A percentile compares a stretch with the other conserved stretches of the same genome.
phyloP scores from a whole-genome alignment of 2,113 vertebrate species.

The Neotragus pygmaeus region DNA sequence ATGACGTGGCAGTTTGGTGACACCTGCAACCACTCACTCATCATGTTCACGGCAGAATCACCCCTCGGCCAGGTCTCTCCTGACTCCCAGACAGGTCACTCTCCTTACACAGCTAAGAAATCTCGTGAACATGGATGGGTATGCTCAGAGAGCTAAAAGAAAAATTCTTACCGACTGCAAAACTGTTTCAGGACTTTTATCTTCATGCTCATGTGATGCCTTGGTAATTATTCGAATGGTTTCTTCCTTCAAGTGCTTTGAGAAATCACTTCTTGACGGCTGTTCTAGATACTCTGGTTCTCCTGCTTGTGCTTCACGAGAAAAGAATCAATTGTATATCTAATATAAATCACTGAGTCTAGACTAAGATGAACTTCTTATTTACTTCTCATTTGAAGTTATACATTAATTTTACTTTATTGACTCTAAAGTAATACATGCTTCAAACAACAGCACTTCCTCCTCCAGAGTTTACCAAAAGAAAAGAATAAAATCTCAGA shows the following conservation, averaged over 20 bases:
- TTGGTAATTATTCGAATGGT: slow-evolving; percentile 91
- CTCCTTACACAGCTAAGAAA: neutral
- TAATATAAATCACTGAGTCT: slow-evolving; percentile 27
- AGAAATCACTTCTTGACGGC: slow-evolving; percentile 90
- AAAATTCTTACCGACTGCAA: slow-evolving; percentile 88
- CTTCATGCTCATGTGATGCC: slow-evolving; percentile 89
- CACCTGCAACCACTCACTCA: neutral
- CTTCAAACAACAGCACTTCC: neutral
- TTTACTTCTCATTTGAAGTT: slow-evolving; percentile 31
- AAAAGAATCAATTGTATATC: slow-evolving; percentile 68
- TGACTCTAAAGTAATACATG: neutral
- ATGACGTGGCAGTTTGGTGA: neutral
- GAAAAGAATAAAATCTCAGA: neutral
- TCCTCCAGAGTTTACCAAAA: neutral
- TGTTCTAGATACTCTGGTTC: slow-evolving; percentile 98
- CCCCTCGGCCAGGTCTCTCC: neutral
- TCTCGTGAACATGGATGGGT: neutral
- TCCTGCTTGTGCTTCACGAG: slow-evolving; percentile 84
- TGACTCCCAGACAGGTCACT: neutral
- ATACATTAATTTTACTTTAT: neutral
- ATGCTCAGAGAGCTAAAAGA: slow-evolving; percentile 28
- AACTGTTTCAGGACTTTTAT: slow-evolving; percentile 90
- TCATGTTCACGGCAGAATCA: fast-evolving
- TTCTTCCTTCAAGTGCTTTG: slow-evolving; percentile 94
- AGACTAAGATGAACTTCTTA: neutral